Percentiles rank a stretch among this genome's conserved stretches.
Conservation (phyloP, 1,140 invertebrate species). For the Trichonephila clavata region DNA sequence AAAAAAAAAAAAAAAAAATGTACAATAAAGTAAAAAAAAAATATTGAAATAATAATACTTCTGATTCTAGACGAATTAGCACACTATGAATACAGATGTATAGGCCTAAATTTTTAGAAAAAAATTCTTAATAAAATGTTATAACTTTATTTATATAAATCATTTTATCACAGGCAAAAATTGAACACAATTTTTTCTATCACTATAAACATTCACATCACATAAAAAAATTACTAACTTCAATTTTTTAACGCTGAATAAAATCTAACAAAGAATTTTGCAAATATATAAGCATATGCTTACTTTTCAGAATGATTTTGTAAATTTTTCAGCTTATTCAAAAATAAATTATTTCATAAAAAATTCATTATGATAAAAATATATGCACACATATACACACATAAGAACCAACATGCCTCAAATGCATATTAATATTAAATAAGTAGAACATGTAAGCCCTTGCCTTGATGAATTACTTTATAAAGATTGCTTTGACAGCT, state of each 20-base stretch:
- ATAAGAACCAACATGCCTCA: neutral
- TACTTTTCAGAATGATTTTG: no score
- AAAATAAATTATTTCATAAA: no score
- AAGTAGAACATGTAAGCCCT: conserved; percentile 59
- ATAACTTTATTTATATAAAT: neutral
- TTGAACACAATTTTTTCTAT: conserved; percentile 28
- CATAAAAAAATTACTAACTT: neutral
- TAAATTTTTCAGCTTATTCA: no score
- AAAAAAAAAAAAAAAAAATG: no score
- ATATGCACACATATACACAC: neutral
- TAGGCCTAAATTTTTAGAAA: neutral
- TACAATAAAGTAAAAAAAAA: neutral
- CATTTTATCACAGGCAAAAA: conserved; percentile 43
- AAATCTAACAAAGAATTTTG: no score
- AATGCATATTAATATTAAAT: conserved; percentile 8
- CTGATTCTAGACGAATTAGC: neutral
- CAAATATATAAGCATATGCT: no score
- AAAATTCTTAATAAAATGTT: conserved; percentile 25
- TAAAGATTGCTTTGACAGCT: conserved; percentile 25
- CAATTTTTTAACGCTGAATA: no score
- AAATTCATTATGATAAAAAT: neutral
- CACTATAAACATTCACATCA: neutral
- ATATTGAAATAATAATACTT: neutral
- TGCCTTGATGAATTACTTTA: conserved; percentile 31
- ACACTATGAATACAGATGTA: neutral